Evolutionary conservation across 2,113 vertebrate species (phyloP), one percentile per base, ranked within the genome.

Genomic region (Salvator merianae): DNA sequence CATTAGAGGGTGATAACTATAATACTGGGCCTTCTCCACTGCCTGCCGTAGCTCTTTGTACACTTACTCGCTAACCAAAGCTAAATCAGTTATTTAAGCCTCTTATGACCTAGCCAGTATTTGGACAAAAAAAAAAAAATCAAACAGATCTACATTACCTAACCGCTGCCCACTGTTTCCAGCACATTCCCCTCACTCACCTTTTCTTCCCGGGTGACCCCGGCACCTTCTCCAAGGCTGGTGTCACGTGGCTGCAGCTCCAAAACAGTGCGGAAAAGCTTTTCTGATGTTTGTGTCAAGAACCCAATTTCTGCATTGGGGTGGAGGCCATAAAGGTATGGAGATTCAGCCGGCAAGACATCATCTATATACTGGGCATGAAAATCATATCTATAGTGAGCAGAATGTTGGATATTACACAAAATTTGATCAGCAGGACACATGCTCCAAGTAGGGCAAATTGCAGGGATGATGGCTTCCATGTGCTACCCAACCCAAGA

Each of bases 241-340:
- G 92, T 87, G 79, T 98, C 96, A 2, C 93, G 91, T n/a, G 98
- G 97, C 94, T 98, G 98, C 97, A 99, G 96, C 93, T 98, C 98
- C 92, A 99, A 91, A 88, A 99, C 78, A 0, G 95, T 95, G 50
- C 85, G 97, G 93, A 99, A 99, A 26, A 99, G 97, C 80, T 96
- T 97, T 88, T 99, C 98, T 0, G 99, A 99, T 2, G 96, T 97
- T 91, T 98, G 97, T 0, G 97, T 98, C 1, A 99, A 96, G 93
- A 98, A 98, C 28, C 97, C 98, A 4, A 99, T 98, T 96, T 99
- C 98, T 0, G 99, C 98, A 0, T 99, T 99, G 47, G 98, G 97
- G 77, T 99, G 99, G 53, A 99, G 98, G 43, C 98, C 97, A 0
- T 99, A 99, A 13, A 99, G 96, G 78, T 98, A 94, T 0, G 99